Conservation (phyloP, 2,113 vertebrate species). For the Todiramphus chloris region DNA sequence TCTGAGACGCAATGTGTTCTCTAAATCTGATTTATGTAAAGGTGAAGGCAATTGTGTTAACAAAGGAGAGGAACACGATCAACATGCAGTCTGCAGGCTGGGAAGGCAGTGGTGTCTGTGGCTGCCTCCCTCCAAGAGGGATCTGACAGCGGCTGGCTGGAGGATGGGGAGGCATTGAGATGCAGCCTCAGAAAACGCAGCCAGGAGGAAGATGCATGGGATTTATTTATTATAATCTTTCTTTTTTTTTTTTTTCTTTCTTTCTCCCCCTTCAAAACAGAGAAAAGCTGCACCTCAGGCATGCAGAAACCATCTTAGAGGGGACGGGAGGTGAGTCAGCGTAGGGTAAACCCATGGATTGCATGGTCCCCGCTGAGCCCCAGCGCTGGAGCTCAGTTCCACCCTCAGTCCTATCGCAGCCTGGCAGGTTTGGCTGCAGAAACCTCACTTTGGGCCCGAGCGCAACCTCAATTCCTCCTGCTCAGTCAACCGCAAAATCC, state of each 20-base stretch:
- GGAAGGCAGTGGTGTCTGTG: not conserved
- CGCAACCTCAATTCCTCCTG: not conserved
- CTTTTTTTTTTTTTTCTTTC: not conserved
- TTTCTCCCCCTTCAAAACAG: not conserved
- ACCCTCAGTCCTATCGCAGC: not conserved
- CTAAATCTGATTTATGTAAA: constrained; percentile 73
- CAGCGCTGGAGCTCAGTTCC: fast-evolving
- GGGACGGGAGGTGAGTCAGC: not conserved
- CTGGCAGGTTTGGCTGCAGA: not conserved
- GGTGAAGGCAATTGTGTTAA: constrained; percentile 61
- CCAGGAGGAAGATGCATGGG: not conserved
- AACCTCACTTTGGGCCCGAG: not conserved
- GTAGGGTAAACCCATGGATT: not conserved
- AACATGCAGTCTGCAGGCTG: not conserved
- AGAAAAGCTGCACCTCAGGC: not conserved
- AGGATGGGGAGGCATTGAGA: not conserved
- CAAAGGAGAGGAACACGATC: constrained; percentile 3
- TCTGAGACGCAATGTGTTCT: constrained; percentile 55
- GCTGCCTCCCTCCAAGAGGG: not conserved
- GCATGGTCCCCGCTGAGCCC: not conserved
- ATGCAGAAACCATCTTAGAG: not conserved
- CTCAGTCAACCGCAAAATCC: constrained; percentile 7
- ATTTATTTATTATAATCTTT: not conserved
- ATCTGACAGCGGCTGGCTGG: not conserved
- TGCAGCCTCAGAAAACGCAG: not conserved